These are phyloP conservation scores for Phodopus roborovskii DNA, from an alignment of 2,113 vertebrate species.

Conservation along the genomic window DNA sequence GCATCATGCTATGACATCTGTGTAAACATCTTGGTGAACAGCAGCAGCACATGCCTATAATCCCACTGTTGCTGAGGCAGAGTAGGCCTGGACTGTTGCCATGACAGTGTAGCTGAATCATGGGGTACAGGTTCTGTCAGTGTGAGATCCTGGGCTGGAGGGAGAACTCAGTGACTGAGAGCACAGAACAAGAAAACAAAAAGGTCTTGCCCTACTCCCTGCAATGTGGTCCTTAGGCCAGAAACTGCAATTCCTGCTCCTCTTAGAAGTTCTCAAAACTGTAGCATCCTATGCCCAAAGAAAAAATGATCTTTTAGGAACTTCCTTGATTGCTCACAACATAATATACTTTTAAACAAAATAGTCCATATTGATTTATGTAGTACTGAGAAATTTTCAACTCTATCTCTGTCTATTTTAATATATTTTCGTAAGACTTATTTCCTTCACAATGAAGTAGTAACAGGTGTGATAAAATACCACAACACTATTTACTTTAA, in stretches of 20 bases:
- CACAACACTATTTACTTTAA: slow-evolving; percentile 7
- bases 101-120: neutral
- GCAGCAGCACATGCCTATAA: neutral
- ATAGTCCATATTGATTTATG: neutral
- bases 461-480: neutral
- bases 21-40: neutral
- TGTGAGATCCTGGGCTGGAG: neutral
- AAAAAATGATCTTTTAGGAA: neutral
- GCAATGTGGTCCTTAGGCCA: neutral
- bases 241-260: neutral
- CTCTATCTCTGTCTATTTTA: neutral
- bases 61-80: too few relatives aligned
- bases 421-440: neutral
- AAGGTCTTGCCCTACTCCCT: neutral
- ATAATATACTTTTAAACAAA: neutral
- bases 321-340: neutral
- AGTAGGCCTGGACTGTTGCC: too few relatives aligned
- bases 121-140: neutral
- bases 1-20: too few relatives aligned
- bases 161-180: neutral
- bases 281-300: neutral
- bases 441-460: slow-evolving; percentile 12
- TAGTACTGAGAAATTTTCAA: neutral
- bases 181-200: neutral
- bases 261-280: neutral